Conservation (phyloP, 2,113 vertebrate species). For the Progne subis region DNA sequence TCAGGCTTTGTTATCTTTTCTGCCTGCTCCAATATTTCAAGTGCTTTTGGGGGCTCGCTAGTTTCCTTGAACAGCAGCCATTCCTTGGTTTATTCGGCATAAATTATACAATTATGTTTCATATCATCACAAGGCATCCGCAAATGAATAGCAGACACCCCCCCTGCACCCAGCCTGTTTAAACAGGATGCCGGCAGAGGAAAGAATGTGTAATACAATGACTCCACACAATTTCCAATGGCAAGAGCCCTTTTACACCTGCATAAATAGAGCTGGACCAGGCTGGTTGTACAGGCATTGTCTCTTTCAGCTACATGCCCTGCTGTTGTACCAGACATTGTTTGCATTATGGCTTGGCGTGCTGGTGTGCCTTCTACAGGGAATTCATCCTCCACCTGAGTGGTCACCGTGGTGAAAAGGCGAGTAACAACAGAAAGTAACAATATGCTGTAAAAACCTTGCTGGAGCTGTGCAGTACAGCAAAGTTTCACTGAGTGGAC, state of each 20-base stretch:
- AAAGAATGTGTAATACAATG: conserved; percentile 64
- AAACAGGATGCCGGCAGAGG: conserved; percentile 59
- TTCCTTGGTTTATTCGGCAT: conserved; percentile 37
- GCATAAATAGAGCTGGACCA: conserved; percentile 60
- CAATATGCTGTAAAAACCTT: not conserved
- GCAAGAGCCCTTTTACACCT: conserved; percentile 59
- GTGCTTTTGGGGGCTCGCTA: not conserved
- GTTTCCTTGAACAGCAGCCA: conserved; percentile 42
- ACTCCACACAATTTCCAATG: conserved; percentile 28
- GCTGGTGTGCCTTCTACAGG: not conserved
- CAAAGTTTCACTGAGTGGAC: not conserved
- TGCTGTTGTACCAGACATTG: not conserved
- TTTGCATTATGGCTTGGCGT: conserved; percentile 7
- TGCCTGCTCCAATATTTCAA: conserved; percentile 59
- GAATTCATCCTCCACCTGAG: conserved; percentile 4
- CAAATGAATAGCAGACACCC: conserved; percentile 58
- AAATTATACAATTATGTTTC: conserved; percentile 60
- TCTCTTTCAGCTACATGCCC: conserved; percentile 26
- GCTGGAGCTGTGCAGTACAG: not conserved
- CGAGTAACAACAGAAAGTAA: not conserved
- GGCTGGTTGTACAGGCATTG: not conserved
- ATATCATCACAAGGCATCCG: conserved; percentile 52
- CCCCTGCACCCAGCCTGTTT: conserved; percentile 47
- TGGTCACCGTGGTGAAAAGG: not conserved
- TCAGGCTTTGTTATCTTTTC: conserved; percentile 50